A percentile compares a stretch with the other conserved stretches of the same genome.
These are phyloP conservation scores for Sitodiplosis mosellana DNA, from an alignment of 1,140 invertebrate species.

Conservation along the genomic window DNA sequence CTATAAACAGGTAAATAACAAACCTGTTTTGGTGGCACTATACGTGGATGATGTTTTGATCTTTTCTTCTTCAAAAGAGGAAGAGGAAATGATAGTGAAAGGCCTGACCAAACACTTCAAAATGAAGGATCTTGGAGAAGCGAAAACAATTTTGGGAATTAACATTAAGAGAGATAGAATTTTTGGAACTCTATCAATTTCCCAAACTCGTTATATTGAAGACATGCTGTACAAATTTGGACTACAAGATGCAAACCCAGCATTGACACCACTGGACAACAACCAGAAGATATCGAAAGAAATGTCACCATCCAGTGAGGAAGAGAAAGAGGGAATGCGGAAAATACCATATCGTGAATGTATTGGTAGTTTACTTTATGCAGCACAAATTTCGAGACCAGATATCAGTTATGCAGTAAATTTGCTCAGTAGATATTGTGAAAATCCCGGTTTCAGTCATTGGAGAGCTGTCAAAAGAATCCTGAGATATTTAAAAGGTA, in stretches of 20 bases:
- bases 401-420: slow-evolving; percentile 18
- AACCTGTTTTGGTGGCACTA: background rate
- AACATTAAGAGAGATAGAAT: slow-evolving; percentile 4
- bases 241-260: slow-evolving; percentile 12
- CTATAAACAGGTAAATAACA: background rate
- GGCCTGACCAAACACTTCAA: slow-evolving; percentile 9
- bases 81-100: slow-evolving; percentile 6
- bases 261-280: no score
- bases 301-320: background rate
- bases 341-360: slow-evolving; percentile 9
- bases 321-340: slow-evolving; percentile 4
- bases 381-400: slow-evolving; percentile 19
- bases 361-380: slow-evolving; percentile 21
- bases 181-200: slow-evolving; percentile 4
- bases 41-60: background rate
- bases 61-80: slow-evolving; percentile 4
- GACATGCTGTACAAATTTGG: slow-evolving; percentile 8
- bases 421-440: slow-evolving; percentile 10
- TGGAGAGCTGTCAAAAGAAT: slow-evolving; percentile 20
- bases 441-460: slow-evolving; percentile 10
- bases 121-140: slow-evolving; percentile 10
- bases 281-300: no score
- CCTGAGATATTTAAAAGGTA: slow-evolving; percentile 22
- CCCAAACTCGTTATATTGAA: no score
- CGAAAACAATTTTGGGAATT: slow-evolving; percentile 13